Conservation (phyloP, 2,797 vertebrate genomes). For the Premnoplex brunnescens region DNA sequence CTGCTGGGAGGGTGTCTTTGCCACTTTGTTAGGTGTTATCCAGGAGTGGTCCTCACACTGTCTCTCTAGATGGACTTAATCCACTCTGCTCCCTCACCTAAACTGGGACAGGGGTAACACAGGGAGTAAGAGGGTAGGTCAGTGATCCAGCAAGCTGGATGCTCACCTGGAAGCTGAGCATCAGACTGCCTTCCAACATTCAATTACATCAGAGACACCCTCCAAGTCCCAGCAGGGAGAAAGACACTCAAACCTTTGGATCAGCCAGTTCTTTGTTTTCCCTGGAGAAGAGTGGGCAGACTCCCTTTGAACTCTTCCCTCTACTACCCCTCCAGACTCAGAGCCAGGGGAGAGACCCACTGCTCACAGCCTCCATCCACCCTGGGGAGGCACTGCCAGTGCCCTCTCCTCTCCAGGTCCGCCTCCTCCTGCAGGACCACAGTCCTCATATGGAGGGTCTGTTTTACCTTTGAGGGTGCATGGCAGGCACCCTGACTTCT, state of each 20-base stretch:
- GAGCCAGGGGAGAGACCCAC: background rate
- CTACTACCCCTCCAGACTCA: background rate
- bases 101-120: background rate
- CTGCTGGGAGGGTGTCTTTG: background rate
- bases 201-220: background rate
- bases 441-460: background rate
- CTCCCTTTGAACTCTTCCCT: background rate
- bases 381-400: background rate
- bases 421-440: background rate
- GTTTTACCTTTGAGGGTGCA: background rate
- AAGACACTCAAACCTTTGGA: background rate
- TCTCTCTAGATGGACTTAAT: background rate
- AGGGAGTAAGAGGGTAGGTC: background rate
- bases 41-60: background rate
- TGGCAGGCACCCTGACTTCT: background rate
- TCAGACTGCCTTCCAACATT: background rate
- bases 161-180: background rate
- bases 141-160: background rate
- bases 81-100: background rate
- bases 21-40: background rate
- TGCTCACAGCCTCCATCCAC: background rate
- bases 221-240: background rate
- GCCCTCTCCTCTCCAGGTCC: background rate
- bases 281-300: background rate
- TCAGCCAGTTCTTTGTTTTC: background rate